Base-by-base conservation (phyloP, 2,888 invertebrate species). In the Pantelozetes paolii region DNA sequence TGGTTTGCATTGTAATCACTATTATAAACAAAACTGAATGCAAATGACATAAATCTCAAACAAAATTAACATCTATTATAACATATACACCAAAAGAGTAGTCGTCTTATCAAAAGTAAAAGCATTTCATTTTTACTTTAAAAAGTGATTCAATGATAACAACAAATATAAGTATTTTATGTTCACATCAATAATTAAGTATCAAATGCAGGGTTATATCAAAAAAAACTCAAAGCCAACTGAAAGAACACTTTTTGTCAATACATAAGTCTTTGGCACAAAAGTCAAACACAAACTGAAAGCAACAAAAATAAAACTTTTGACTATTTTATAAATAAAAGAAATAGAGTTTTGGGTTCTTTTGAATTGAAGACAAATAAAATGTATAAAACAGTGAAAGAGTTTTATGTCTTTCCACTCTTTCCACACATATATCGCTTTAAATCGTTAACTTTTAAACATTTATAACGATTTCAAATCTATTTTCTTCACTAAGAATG, bases 211-310 rank as follows among this genome's bases (percentile, higher is more conserved):
- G 50, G 20, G 50, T 6, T 50, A 50, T 20, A 15, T 3, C n/a
- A 20, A 20, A 50, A 3, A 18, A 20, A 8, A 50, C 20, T 36
- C 36, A 11, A 5, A 5, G 20, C 8, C 50, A 50, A n/a, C 50
- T 50, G 50, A 50, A 50, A 50, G 50, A 50, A 50, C 50, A 50
- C 50, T 50, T 50, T n/a, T 8, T 50, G 50, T 50, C 50, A 50
- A 50, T 50, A 50, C 50, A n/a, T 8, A 15, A 50, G 20, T 8
- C 50, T 1, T 5, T 18, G 1, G 50, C 45, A 45, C 15, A 45
- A 18, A 45, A 18, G 2, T 3, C 45, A 45, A 9, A 45, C 15
- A 18, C 45, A 45, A 18, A n/a, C 1, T 1, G 20, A 50, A 20
- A 15, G 20, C 18, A 15, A 3, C 15, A 45, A 50, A 50, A 50